Evolutionary conservation across 1,140 invertebrate species (phyloP).

Genomic region (Drosophila quadrilineata): DNA sequence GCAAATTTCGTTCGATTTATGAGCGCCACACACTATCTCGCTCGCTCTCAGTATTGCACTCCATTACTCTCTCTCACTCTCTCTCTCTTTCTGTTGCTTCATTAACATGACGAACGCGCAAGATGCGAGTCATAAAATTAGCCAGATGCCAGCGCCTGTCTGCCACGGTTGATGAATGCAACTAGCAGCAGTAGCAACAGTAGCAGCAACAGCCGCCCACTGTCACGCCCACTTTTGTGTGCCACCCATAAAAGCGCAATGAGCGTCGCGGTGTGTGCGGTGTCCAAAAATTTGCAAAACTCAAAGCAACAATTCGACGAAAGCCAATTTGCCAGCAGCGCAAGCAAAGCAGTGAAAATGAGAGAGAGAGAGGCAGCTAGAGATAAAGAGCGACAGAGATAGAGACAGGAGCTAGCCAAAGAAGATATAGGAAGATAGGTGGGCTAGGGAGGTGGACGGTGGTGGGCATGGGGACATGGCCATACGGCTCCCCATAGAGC

Average conservation of each 20-base stretch:
- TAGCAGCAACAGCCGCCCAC: not conserved
- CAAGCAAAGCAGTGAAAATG: constrained; percentile 28
- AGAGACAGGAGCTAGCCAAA: constrained; percentile 2
- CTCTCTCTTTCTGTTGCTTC: constrained; percentile 37
- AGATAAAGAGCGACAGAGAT: not conserved
- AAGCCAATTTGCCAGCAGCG: constrained; percentile 69
- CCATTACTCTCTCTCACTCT: constrained; percentile 10
- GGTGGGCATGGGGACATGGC: constrained; percentile 34
- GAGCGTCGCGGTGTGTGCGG: constrained; percentile 33
- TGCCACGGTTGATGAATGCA: constrained; percentile 73
- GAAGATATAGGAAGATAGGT: constrained; percentile 1
- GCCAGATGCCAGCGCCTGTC: constrained; percentile 44
- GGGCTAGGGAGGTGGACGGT: not conserved
- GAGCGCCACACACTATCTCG: constrained; percentile 33
- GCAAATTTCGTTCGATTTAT: constrained; percentile 76
- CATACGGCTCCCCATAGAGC: constrained; percentile 67
- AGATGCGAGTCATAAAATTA: constrained; percentile 77
- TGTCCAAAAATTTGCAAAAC: constrained; percentile 78
- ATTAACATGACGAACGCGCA: constrained; percentile 71
- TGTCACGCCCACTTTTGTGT: not conserved
- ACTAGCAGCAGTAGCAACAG: no score
- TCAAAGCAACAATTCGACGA: constrained; percentile 79
- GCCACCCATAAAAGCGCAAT: constrained; percentile 49
- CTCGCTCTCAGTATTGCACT: not conserved
- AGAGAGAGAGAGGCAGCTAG: constrained; percentile 14